Evolutionary conservation across 2,113 vertebrate species (phyloP).

Genomic region (Gorilla gorilla): DNA sequence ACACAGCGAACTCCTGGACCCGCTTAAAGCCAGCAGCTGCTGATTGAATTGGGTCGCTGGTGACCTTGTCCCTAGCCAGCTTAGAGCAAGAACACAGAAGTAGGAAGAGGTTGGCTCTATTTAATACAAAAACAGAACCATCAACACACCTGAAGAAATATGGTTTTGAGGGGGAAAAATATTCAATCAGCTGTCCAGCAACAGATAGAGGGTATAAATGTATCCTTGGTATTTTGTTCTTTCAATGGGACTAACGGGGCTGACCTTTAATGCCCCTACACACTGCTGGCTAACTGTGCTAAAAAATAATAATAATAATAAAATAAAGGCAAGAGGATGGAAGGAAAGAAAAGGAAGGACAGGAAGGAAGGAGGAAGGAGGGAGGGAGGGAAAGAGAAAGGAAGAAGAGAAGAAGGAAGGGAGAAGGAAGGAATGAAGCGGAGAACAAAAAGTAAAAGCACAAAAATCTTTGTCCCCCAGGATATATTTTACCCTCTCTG

Average conservation of each 20-base stretch:
- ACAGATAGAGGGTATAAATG: accelerated
- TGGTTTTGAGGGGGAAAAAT: accelerated
- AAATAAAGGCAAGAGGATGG: not conserved
- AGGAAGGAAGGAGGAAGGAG: accelerated
- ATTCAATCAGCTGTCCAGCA: accelerated
- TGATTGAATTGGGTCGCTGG: accelerated
- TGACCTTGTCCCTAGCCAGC: accelerated
- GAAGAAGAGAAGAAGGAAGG: accelerated
- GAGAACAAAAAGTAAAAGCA: accelerated
- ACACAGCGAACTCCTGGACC: accelerated
- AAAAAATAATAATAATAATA: accelerated
- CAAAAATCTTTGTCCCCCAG: accelerated
- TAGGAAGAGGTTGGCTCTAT: accelerated
- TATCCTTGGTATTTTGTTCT: not conserved
- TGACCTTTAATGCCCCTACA: accelerated
- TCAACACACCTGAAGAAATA: accelerated
- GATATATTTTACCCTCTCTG: too few species aligned
- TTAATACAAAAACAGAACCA: not conserved
- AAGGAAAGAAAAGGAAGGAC: not conserved
- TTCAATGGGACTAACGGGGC: accelerated
- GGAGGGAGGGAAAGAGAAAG: too few species aligned
- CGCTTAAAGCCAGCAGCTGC: not conserved
- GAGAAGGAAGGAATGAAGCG: accelerated
- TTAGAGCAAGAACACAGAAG: not conserved
- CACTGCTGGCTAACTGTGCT: accelerated